Evolutionary conservation across 2,888 invertebrate species (phyloP), one percentile per base, ranked within the genome.

Genomic region (Brenthis hecate): DNA sequence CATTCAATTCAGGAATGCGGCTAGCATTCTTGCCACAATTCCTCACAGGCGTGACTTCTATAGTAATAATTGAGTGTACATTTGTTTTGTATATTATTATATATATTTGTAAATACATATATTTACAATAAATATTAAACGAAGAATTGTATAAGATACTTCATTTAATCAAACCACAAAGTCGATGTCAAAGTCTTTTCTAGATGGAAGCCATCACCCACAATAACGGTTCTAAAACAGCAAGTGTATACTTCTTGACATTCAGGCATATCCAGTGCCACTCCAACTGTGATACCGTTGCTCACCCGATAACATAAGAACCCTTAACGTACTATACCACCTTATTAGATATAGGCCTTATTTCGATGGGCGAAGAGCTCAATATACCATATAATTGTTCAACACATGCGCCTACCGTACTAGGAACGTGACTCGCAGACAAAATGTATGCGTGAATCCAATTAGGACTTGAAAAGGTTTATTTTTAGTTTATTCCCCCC

Each of bases 171-270:
- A 11, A 53, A 36, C 23, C n/a, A 32, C 1, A 57, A 48, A 19
- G 32, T 43, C 48, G 53, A 63, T 64, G 55, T 50, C 55, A 54
- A 68, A 68, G 58, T 64, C 36, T 58, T 48, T 32, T 60, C 51
- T 62, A 62, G 43, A 61, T 36, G 61, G 53, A 66, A 61, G 62
- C 61, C 51, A 53, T 62, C 61, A 56, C 72, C 71, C 71, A 67
- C 56, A 64, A 67, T 54, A 68, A 58, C 62, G 70, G 63, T 68
- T 65, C 63, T 53, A 62, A 66, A 72, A 67, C 70, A 66, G 66
- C 68, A 71, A 73, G 72, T 68, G 67, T 65, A 63, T 61, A 70
- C 70, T 66, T 68, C 73, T 73, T 73, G 71, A 73, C 73, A 71
- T 73, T 73, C 69, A 73, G 69, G 69, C 65, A 69, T 65, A 71